phyloP scores from a whole-genome alignment of 2,797 vertebrate species.

The Eulemur coronatus region DNA sequence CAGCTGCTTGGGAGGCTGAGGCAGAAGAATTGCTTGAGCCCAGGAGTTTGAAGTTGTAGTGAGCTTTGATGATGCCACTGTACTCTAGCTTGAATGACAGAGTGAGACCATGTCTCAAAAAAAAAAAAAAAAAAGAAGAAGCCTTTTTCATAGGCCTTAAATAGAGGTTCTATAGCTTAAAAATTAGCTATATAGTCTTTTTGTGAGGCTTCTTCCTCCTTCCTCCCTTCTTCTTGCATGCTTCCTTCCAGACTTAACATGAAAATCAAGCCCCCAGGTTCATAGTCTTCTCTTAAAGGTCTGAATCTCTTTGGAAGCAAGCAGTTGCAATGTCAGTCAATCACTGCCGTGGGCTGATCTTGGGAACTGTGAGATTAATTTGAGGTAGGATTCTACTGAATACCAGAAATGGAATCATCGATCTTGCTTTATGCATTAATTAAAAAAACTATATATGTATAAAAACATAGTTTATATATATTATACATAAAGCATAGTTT shows the following conservation, averaged over 20 bases:
- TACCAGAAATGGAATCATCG: not conserved
- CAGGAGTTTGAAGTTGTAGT: not conserved
- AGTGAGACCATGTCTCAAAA: not conserved
- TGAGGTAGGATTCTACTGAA: not conserved
- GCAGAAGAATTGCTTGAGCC: not conserved
- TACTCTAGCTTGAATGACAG: not conserved
- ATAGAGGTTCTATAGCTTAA: not conserved
- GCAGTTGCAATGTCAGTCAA: not conserved
- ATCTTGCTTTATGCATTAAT: not conserved
- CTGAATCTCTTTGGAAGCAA: not conserved
- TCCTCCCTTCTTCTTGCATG: too few species aligned
- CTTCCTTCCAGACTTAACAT: not conserved
- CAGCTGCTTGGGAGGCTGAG: not conserved
- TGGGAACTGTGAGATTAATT: not conserved
- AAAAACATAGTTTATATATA: not conserved
- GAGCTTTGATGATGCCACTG: not conserved
- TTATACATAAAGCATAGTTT: too few species aligned
- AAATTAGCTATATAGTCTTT: not conserved
- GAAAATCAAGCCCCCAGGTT: not conserved
- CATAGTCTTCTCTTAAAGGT: not conserved
- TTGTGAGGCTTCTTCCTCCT: fast-evolving
- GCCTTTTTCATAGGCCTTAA: not conserved
- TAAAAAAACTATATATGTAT: not conserved
- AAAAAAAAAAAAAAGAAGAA: not conserved
- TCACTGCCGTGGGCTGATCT: not conserved